phyloP scores from a whole-genome alignment of 2,113 vertebrate species.

The Condylura cristata region DNA sequence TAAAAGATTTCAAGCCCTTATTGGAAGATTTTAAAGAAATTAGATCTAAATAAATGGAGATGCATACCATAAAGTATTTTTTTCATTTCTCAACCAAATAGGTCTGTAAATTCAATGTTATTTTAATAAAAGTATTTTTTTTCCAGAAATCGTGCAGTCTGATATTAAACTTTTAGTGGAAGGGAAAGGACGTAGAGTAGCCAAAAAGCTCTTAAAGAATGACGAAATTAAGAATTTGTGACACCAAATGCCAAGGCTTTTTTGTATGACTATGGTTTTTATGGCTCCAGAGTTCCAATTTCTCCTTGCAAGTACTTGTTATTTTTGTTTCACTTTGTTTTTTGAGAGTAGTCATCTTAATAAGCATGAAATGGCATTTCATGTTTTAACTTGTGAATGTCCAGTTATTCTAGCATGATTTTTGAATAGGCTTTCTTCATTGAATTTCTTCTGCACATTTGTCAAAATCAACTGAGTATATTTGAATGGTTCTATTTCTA shows the following conservation, averaged over 20 bases:
- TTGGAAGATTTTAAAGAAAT: background rate
- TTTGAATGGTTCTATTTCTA: background rate
- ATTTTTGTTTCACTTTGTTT: background rate
- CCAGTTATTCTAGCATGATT: background rate
- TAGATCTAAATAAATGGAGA: background rate
- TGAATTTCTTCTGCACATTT: background rate
- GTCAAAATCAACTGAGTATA: background rate
- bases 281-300: background rate
- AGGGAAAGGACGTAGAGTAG: background rate
- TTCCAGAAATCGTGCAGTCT: background rate
- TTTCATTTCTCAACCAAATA: background rate
- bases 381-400: background rate
- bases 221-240: background rate
- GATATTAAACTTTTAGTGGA: background rate
- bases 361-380: background rate
- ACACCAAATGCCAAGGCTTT: background rate
- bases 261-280: background rate
- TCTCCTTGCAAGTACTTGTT: background rate
- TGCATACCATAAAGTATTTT: background rate
- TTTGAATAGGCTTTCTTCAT: background rate
- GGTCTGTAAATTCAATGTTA: background rate
- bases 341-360: background rate
- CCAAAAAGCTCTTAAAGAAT: background rate
- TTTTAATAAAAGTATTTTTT: slow-evolving; percentile 28
- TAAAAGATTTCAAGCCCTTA: background rate